Base-by-base conservation (phyloP, 2,113 vertebrate species). In the Gavialis gangeticus region DNA sequence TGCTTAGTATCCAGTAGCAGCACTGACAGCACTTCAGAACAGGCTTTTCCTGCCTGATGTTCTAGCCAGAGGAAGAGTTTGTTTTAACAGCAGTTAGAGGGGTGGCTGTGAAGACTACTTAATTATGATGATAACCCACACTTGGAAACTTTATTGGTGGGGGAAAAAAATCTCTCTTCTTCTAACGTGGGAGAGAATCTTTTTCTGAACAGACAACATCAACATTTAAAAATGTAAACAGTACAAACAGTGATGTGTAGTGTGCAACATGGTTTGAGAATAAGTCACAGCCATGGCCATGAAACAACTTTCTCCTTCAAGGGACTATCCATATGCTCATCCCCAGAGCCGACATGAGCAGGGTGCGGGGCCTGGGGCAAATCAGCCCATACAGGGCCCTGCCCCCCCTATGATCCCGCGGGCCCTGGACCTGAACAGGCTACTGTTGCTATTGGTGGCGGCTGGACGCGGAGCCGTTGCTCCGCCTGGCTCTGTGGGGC, bases 11-110 rank as follows among this genome's bases (percentile, higher is more conserved):
- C 88, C 90, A 92, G 76, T 75, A 86, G 85, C 91, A 91, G 71
- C 58, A 88, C 86, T 95, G 96, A 84, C 91, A 90, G 89, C 69
- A 54, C 95, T 96, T 90, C 96, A 95, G 75, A 95, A 83, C 73
- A 19, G 0, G 0, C 62, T 28, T 64, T 28, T 27, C 28, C 62
- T 64, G 24, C 34, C 89, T 81, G 64, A 82, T 88, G 69, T 91
- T 81, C 85, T 88, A 85, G 79, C 89, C 73, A 79, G 75, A 75
- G 88, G 84, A 81, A 86, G 85, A 84, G 92, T 88, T 93, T 93
- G 62, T 92, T 86, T 81, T 86, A 93, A 91, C 66, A 94, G 6
- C 66, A 81, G 56, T 75, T 82, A 24, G 88, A 90, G 82, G 66
- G 90, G 75, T 92, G 81, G 76, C 30, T 75, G 37, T 90, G 94